phyloP scores from a whole-genome alignment of 2,113 vertebrate species.

The Haemorhous mexicanus region DNA sequence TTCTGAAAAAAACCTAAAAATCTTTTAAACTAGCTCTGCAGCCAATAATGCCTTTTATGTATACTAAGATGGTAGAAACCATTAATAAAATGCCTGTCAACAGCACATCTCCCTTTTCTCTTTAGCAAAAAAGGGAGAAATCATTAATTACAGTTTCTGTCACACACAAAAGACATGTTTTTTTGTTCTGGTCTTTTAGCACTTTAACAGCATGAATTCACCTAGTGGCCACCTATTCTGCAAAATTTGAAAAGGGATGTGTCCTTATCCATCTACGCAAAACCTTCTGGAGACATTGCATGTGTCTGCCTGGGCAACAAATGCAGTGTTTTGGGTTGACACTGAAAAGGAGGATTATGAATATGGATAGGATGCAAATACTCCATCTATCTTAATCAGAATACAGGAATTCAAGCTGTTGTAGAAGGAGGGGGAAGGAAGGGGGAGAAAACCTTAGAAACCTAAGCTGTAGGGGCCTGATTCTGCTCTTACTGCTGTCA shows the following conservation, averaged over 20 bases:
- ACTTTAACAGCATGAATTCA: slow-evolving; percentile 82
- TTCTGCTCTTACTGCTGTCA: background rate
- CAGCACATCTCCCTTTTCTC: slow-evolving; percentile 79
- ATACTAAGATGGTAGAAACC: slow-evolving; percentile 85
- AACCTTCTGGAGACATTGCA: slow-evolving; percentile 77
- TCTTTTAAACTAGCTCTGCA: slow-evolving; percentile 80
- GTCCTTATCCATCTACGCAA: slow-evolving; percentile 74
- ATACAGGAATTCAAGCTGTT: slow-evolving; percentile 79
- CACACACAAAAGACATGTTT: slow-evolving; percentile 79
- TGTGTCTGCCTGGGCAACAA: slow-evolving; percentile 81
- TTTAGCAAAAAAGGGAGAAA: slow-evolving; percentile 82
- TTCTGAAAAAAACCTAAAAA: slow-evolving; percentile 79
- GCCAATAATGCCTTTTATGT: slow-evolving; percentile 90
- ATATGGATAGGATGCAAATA: slow-evolving; percentile 84
- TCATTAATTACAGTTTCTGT: slow-evolving; percentile 98
- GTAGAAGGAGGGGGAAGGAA: slow-evolving; percentile 39
- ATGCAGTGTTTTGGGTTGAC: slow-evolving; percentile 75
- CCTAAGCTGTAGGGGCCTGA: slow-evolving; percentile 23
- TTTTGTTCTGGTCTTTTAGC: slow-evolving; percentile 81
- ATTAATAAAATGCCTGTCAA: slow-evolving; percentile 98
- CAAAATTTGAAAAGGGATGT: slow-evolving; percentile 81
- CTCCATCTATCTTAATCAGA: slow-evolving; percentile 81
- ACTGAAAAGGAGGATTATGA: slow-evolving; percentile 77
- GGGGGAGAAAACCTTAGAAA: slow-evolving; percentile 47
- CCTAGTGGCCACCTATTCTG: slow-evolving; percentile 87